Percentiles rank a stretch among this genome's conserved stretches.
phyloP scores from a whole-genome alignment of 2,888 invertebrate genomes.

The Hofmannophila pseudospretella region DNA sequence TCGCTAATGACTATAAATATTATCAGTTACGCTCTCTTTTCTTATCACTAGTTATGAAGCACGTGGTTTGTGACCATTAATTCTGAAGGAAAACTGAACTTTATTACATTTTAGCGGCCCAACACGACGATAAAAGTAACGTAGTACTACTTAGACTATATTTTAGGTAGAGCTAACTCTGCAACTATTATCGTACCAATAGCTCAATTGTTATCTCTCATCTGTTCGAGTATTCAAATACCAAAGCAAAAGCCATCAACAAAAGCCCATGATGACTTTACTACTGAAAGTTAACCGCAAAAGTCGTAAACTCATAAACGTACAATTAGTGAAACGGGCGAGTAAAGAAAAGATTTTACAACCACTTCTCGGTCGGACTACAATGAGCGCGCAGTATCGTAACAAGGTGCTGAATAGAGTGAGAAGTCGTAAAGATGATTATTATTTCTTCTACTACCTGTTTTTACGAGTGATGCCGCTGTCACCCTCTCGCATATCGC shows the following conservation, averaged over 20 bases:
- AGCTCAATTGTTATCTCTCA: neutral
- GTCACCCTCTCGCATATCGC: constrained; percentile 46
- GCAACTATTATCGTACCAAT: neutral
- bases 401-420: constrained; percentile 79
- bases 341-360: constrained; percentile 78
- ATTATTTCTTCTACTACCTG: constrained; percentile 80
- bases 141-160: too few relatives aligned
- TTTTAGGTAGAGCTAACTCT: neutral
- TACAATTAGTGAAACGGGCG: constrained; percentile 77
- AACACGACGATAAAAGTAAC: too few relatives aligned
- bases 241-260: constrained; percentile 33
- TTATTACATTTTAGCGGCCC: neutral
- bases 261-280: constrained; percentile 60
- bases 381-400: constrained; percentile 77
- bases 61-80: constrained; percentile 43
- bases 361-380: constrained; percentile 71
- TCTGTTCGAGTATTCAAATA: constrained; percentile 8
- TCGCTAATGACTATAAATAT: constrained; percentile 77
- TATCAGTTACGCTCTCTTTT: constrained; percentile 72
- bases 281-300: constrained; percentile 69
- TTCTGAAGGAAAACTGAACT: neutral
- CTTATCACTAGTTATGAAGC: constrained; percentile 64
- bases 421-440: constrained; percentile 80
- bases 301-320: constrained; percentile 77
- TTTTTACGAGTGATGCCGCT: constrained; percentile 68